These are phyloP conservation scores for Antrozous pallidus DNA, from an alignment of 2,797 vertebrate genomes.

Conservation along the genomic window DNA sequence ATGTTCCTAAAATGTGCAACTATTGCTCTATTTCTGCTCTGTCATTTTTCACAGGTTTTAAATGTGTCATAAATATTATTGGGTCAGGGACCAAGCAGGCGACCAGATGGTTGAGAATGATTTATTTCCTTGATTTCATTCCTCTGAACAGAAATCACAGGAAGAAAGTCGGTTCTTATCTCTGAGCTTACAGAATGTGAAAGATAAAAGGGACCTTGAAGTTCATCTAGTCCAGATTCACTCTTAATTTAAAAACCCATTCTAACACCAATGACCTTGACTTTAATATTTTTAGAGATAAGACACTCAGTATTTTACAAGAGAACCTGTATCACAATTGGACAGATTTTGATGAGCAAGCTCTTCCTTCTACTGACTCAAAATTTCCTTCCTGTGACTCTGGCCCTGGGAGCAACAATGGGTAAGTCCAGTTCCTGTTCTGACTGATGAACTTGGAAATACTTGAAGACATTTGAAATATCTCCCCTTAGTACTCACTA, in stretches of 20 bases:
- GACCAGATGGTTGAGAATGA: constrained; percentile 67
- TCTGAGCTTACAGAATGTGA: constrained; percentile 40
- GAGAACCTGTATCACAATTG: constrained; percentile 47
- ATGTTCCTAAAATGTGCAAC: constrained; percentile 56
- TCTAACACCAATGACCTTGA: constrained; percentile 48
- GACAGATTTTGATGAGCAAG: constrained; percentile 63
- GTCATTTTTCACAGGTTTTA: constrained; percentile 70
- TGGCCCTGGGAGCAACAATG: constrained; percentile 33
- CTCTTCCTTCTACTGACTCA: constrained; percentile 66
- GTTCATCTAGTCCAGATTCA: constrained; percentile 39
- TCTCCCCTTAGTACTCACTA: neutral
- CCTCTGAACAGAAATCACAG: constrained; percentile 36
- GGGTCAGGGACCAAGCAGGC: constrained; percentile 64
- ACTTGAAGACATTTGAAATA: constrained; percentile 41
- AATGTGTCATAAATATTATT: constrained; percentile 69
- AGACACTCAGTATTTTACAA: constrained; percentile 40
- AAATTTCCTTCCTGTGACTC: constrained; percentile 62
- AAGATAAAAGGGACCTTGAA: constrained; percentile 64
- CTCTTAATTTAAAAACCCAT: constrained; percentile 58
- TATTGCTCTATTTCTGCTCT: constrained; percentile 47
- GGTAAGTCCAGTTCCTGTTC: constrained; percentile 37
- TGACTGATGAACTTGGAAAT: constrained; percentile 48
- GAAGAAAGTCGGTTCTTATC: constrained; percentile 62
- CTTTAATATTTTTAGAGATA: constrained; percentile 64
- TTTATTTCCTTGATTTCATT: constrained; percentile 70